Conservation (phyloP, 2,113 vertebrate genomes). For the Tringa solitaria region DNA sequence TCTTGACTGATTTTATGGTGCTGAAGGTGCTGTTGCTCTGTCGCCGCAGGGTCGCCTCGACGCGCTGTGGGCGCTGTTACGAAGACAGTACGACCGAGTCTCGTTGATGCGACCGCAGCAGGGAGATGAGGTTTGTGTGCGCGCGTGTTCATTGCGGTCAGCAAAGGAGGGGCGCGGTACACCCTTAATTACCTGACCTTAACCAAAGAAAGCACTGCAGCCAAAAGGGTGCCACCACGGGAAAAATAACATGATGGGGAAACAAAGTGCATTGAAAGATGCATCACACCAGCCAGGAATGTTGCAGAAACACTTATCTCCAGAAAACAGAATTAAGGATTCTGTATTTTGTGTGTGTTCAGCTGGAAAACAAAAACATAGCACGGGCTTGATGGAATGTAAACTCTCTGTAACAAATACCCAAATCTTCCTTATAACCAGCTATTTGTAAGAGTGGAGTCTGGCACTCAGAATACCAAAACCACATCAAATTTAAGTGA, state of each 20-base stretch:
- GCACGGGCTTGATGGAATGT: background rate
- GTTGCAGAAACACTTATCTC: accelerated
- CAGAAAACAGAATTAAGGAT: background rate
- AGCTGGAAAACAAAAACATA: background rate
- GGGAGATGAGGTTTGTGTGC: constrained; percentile 85
- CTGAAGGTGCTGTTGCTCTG: background rate
- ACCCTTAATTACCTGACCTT: background rate
- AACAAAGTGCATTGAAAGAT: accelerated
- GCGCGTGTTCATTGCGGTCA: accelerated
- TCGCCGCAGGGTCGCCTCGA: constrained; percentile 86
- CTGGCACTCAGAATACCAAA: background rate
- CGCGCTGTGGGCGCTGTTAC: constrained; percentile 89
- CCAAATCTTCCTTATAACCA: background rate
- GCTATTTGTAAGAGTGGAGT: background rate
- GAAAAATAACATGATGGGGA: accelerated
- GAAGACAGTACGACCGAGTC: constrained; percentile 89
- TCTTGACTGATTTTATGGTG: accelerated
- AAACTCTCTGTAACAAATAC: background rate
- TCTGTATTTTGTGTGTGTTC: background rate
- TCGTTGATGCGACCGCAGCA: constrained; percentile 94
- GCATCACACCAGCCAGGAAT: accelerated
- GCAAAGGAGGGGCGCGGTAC: background rate
- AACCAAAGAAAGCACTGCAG: background rate
- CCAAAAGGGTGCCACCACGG: accelerated
- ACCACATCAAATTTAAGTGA: background rate